A percentile compares a stretch with the other conserved stretches of the same genome.
Conservation (phyloP, 23 tunicate genomes). For the Halocynthia aurantium region DNA sequence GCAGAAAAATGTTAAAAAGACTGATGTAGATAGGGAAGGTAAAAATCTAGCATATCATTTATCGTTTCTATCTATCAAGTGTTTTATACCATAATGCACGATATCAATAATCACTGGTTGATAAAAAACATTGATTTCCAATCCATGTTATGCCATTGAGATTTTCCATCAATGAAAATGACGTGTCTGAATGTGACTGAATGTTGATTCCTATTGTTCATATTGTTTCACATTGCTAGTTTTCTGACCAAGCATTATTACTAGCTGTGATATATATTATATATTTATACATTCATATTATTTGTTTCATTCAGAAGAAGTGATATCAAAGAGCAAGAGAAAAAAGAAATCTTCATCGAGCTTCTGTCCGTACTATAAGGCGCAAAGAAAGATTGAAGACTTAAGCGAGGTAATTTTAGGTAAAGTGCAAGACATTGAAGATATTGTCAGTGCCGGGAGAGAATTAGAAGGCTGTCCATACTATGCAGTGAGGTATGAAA, state of each 20-base stretch:
- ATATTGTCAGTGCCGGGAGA: constrained; percentile 68
- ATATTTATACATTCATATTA: no score
- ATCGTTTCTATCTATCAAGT: no score
- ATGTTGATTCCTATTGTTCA: no score
- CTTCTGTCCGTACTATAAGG: constrained; percentile 34
- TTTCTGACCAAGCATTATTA: no score
- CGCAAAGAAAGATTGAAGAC: not conserved
- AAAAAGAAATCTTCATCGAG: constrained; percentile 9
- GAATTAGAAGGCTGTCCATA: constrained; percentile 72
- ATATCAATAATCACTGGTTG: not conserved
- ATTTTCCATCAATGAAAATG: no score
- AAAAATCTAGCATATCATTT: not conserved
- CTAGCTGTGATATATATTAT: not conserved
- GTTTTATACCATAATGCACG: not conserved
- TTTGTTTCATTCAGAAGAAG: no score
- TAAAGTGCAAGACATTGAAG: constrained; percentile 72
- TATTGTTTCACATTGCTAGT: no score
- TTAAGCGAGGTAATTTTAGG: constrained; percentile 53
- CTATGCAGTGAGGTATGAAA: constrained; percentile 63
- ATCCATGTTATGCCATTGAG: not conserved
- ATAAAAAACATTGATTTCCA: not conserved
- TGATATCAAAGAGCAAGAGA: not conserved
- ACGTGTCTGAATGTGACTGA: no score
- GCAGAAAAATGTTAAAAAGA: constrained; percentile 54
- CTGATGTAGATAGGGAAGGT: not conserved